Percentiles rank a stretch among this genome's conserved stretches.
phyloP scores from a whole-genome alignment of 2,797 vertebrate genomes.

The Enteromius argenteus region DNA sequence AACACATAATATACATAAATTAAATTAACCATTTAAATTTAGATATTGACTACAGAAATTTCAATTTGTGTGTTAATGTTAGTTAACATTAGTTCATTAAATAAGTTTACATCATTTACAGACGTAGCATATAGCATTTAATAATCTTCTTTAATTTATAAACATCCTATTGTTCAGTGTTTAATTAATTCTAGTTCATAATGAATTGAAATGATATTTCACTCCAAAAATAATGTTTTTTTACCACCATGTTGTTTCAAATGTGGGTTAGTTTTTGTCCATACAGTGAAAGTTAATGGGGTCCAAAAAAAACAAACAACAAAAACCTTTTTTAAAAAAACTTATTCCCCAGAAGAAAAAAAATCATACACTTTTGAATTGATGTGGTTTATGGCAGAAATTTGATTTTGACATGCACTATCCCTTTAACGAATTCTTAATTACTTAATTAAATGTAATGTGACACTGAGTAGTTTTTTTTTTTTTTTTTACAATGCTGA shows the following conservation, averaged over 20 bases:
- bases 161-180: not conserved
- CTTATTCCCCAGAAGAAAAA: not conserved
- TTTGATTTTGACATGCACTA: not conserved
- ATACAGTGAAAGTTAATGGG: not conserved
- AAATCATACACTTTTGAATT: not conserved
- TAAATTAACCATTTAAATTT: too few relatives aligned
- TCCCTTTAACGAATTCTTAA: not conserved
- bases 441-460: not conserved
- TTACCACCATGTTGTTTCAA: not conserved
- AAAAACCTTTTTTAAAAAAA: not conserved
- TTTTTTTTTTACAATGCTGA: not conserved
- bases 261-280: not conserved
- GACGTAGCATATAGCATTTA: not conserved
- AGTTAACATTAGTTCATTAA: not conserved
- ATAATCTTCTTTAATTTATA: not conserved
- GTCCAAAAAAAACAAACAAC: not conserved
- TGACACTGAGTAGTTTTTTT: not conserved
- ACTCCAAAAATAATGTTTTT: not conserved
- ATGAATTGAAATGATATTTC: not conserved
- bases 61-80: too few relatives aligned
- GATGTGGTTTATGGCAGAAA: not conserved
- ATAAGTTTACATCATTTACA: not conserved
- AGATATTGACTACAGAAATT: too few relatives aligned
- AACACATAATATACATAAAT: too few relatives aligned
- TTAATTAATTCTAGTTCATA: not conserved